Conservation (phyloP, 2,888 invertebrate species). For the Antheraea yamamai region DNA sequence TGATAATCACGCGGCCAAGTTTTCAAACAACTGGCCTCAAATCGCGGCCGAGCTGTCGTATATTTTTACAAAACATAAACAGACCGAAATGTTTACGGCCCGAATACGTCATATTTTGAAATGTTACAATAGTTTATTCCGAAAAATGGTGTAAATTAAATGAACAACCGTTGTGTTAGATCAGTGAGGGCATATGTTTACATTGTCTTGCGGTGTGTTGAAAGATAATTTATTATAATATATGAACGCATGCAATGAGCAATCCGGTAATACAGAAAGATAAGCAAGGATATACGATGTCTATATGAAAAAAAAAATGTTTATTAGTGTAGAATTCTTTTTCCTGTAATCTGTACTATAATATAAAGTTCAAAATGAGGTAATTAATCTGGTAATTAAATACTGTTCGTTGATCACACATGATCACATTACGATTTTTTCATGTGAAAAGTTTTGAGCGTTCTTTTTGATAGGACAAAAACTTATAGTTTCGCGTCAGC, state of each 20-base stretch:
- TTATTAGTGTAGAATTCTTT: too few species aligned
- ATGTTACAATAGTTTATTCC: conserved; percentile 25
- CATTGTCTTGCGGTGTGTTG: conserved; percentile 3
- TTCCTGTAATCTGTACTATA: too few species aligned
- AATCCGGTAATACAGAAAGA: neutral
- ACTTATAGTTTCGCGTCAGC: too few species aligned
- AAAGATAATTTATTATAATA: conserved; percentile 8
- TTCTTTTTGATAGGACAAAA: too few species aligned
- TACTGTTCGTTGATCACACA: too few species aligned
- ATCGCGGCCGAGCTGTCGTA: conserved; percentile 4
- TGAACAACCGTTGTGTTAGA: neutral
- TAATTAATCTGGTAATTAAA: too few species aligned
- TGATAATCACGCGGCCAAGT: neutral
- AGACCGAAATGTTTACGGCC: conserved; percentile 26
- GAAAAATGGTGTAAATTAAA: conserved; percentile 12
- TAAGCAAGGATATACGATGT: neutral
- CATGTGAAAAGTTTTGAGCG: too few species aligned
- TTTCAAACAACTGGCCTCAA: conserved; percentile 1
- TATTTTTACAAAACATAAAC: conserved; percentile 4
- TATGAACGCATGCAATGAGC: neutral
- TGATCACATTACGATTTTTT: too few species aligned
- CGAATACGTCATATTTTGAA: conserved; percentile 36
- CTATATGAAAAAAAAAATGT: neutral
- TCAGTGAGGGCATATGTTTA: conserved; percentile 8
- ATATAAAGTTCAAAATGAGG: too few species aligned